Evolutionary conservation across 1,140 invertebrate species (phyloP), one percentile per base, ranked within the genome.

Genomic region (Tetragnatha versicolor): DNA sequence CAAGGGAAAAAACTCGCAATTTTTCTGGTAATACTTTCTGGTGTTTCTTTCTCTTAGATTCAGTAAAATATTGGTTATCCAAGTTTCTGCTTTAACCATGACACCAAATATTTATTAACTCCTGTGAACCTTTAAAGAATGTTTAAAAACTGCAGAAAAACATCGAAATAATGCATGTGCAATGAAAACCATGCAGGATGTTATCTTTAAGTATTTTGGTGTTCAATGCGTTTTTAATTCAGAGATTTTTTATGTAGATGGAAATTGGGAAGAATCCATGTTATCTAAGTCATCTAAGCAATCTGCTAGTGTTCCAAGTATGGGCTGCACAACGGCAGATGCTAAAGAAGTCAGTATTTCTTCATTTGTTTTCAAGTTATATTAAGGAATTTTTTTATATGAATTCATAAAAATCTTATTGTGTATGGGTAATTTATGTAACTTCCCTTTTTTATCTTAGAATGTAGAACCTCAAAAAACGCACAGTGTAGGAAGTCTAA

Each of bases 251-350:
- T n/a, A 31, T 63, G 9, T 39, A 78, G 76, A 68, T 68, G 76
- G 76, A 58, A 68, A 63, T 20, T 68, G 76, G 58, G 76, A 78
- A 25, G 76, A 78, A 60, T 78, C 76, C 25, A 35, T 68, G 33
- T 49, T 78, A 35, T 78, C 76, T 78, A 78, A 78, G 65, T 78
- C 75, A 68, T 47, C 76, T 22, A 78, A 78, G 37, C 76, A 78
- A 22, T 78, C 76, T 45, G 37, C 76, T 29, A 78, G 76, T 60
- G 47, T 78, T 29, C 76, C 76, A 31, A 68, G 63, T 47, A 78
- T 78, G 33, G 60, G 42, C 22, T 37, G 35, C 25, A 65, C 65
- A 45, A 27, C 76, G 12, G 35, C 76, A 29, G 76, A 78, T 27
- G 45, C 60, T 20, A 69, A 78, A 68, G 76, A 78, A 39, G 76